phyloP scores from a whole-genome alignment of 2,888 invertebrate species.

The Cephalotes varians region DNA sequence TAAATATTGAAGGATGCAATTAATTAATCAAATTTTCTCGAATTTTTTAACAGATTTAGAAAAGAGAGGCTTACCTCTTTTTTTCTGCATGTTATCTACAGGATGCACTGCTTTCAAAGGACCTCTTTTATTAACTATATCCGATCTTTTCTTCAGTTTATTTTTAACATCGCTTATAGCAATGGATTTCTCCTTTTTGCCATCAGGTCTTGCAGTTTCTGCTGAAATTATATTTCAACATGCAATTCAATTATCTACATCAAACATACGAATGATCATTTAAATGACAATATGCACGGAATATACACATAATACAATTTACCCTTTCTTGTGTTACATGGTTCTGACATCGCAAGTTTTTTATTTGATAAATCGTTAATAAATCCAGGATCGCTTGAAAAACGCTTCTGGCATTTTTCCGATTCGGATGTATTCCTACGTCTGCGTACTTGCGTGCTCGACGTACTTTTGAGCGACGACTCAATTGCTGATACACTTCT shows the following conservation, averaged over 20 bases:
- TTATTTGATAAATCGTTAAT: conserved; percentile 52
- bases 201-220: conserved; percentile 25
- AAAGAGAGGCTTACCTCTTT: conserved; percentile 70
- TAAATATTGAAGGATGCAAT: neutral
- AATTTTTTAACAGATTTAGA: neutral
- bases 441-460: conserved; percentile 50
- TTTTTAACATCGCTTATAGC: conserved; percentile 69
- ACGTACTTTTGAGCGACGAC: conserved; percentile 36
- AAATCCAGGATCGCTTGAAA: conserved; percentile 75
- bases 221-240: conserved; percentile 19
- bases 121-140: conserved; percentile 77
- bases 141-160: conserved; percentile 77
- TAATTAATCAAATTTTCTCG: neutral
- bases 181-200: conserved; percentile 62
- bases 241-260: neutral
- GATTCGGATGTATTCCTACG: conserved; percentile 65
- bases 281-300: neutral
- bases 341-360: conserved; percentile 49
- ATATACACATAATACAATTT: conserved; percentile 16
- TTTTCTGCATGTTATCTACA: conserved; percentile 80
- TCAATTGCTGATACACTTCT: conserved; percentile 71
- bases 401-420: conserved; percentile 73
- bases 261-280: neutral
- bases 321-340: conserved; percentile 47
- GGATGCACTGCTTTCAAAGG: conserved; percentile 83